A percentile compares a stretch with the other conserved stretches of the same genome.
Conservation (phyloP, 1,140 invertebrate species). For the Nephila pilipes region DNA sequence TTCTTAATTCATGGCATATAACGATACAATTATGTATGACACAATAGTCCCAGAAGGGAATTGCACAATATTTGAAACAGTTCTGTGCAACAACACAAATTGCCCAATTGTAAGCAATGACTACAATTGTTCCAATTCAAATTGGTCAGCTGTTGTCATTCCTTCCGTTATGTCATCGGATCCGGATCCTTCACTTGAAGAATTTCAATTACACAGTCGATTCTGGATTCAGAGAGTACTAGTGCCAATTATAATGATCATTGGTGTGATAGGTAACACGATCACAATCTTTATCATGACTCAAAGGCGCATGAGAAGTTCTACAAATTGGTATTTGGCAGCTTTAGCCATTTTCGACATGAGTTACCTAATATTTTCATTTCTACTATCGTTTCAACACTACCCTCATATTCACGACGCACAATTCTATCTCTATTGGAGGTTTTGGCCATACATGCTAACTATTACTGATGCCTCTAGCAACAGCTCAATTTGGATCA, state of each 20-base stretch:
- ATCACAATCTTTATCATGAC: constrained; percentile 89
- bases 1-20: not conserved
- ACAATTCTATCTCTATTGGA: constrained; percentile 83
- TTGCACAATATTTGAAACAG: not conserved
- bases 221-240: constrained; percentile 86
- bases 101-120: not conserved
- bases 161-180: not conserved
- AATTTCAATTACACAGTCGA: constrained; percentile 78
- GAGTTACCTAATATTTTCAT: constrained; percentile 86
- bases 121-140: not conserved
- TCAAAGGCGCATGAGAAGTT: constrained; percentile 87
- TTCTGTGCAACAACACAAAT: not conserved
- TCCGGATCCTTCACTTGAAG: constrained; percentile 18
- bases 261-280: constrained; percentile 88
- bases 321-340: constrained; percentile 88
- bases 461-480: constrained; percentile 86
- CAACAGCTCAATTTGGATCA: constrained; percentile 89
- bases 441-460: constrained; percentile 83
- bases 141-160: not conserved
- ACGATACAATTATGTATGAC: not conserved
- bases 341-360: constrained; percentile 88
- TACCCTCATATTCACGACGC: constrained; percentile 83
- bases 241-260: constrained; percentile 86
- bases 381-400: constrained; percentile 86
- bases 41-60: not conserved